Conservation (phyloP, 2,113 vertebrate species). For the Columbina picui region DNA sequence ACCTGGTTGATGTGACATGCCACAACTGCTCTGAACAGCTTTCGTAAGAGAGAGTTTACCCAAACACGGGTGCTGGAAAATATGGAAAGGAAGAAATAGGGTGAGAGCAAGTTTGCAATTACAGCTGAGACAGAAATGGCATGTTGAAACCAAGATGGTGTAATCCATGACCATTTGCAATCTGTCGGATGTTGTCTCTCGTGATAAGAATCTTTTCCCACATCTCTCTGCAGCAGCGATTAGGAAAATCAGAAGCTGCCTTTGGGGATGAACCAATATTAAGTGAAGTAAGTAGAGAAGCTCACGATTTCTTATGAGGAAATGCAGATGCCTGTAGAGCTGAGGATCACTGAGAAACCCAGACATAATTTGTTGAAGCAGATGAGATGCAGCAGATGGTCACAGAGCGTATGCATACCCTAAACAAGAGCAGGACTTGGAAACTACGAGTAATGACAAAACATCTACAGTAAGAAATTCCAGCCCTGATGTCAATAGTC, state of each 20-base stretch:
- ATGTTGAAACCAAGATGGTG: conserved; percentile 38
- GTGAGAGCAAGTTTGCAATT: background rate
- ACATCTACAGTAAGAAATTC: background rate
- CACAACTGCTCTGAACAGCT: background rate
- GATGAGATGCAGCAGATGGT: background rate
- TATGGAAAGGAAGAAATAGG: background rate
- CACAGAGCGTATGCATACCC: background rate
- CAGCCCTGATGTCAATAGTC: background rate
- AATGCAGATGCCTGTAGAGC: background rate
- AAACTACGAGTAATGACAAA: background rate
- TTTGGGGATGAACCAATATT: background rate
- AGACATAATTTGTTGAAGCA: background rate
- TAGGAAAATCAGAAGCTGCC: conserved; percentile 12
- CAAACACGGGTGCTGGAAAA: background rate
- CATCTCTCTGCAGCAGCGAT: background rate
- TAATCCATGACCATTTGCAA: conserved; percentile 15
- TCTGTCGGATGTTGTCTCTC: background rate
- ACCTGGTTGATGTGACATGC: background rate
- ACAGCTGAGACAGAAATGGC: background rate
- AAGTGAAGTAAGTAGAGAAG: background rate
- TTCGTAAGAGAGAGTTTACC: background rate
- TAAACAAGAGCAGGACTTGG: background rate
- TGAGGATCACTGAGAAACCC: background rate
- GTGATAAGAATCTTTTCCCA: conserved; percentile 10
- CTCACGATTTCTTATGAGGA: background rate